phyloP scores from a whole-genome alignment of 2,797 vertebrate species.

The Astyanax mexicanus region DNA sequence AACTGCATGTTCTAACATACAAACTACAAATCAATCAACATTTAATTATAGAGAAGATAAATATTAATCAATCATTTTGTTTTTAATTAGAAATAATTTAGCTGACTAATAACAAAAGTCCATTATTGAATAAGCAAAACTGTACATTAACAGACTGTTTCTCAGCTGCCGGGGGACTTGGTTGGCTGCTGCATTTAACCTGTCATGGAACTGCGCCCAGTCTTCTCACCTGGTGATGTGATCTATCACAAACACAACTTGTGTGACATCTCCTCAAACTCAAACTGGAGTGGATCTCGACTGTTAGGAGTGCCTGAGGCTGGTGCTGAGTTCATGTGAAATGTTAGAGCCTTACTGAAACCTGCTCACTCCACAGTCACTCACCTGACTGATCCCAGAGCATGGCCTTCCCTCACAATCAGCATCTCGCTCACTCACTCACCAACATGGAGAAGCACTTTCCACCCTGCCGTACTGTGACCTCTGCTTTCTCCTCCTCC shows the following conservation, averaged over 20 bases:
- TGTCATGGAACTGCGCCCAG: too few species aligned
- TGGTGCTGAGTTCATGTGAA: conserved; percentile 3
- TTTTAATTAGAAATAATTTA: too few species aligned
- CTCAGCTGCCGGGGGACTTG: not conserved
- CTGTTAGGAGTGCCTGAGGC: not conserved
- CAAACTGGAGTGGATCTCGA: not conserved
- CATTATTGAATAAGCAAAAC: too few species aligned
- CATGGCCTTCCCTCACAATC: not conserved
- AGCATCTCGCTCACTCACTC: not conserved
- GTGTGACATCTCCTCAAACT: not conserved
- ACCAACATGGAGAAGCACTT: not conserved
- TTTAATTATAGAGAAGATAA: too few species aligned
- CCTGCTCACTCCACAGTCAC: not conserved
- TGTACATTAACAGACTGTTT: not conserved
- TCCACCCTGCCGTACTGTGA: not conserved
- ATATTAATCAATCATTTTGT: too few species aligned
- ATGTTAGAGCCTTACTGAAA: not conserved
- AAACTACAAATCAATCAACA: too few species aligned
- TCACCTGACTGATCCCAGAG: not conserved
- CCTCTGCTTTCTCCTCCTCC: not conserved
- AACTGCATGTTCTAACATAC: too few species aligned
- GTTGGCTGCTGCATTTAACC: not conserved
- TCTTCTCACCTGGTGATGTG: not conserved
- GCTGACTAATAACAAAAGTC: not conserved
- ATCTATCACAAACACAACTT: not conserved